These are phyloP conservation scores for Chymomyza fuscimana DNA, from an alignment of 2,888 invertebrate species.

Conservation along the genomic window DNA sequence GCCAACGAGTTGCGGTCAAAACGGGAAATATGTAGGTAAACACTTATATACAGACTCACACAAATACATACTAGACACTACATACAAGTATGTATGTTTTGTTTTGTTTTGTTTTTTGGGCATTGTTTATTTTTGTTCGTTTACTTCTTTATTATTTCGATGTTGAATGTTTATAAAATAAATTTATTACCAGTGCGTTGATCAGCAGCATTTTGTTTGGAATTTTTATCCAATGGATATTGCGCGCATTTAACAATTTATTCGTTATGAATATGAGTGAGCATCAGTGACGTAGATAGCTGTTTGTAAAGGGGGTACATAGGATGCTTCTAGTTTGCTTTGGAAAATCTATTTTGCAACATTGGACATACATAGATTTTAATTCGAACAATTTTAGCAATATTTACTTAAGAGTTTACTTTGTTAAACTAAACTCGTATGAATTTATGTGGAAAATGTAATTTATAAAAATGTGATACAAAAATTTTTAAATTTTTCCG, in stretches of 20 bases:
- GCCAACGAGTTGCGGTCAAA: slow-evolving; percentile 28
- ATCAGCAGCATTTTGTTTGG: slow-evolving; percentile 29
- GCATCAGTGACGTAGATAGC: too few species aligned
- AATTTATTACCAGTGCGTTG: slow-evolving; percentile 29
- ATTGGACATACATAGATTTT: too few species aligned
- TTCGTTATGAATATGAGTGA: background rate
- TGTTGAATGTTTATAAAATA: slow-evolving; percentile 20
- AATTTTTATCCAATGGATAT: background rate
- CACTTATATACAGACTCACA: background rate
- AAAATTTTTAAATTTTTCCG: too few species aligned
- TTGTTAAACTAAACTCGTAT: too few species aligned
- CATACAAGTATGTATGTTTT: slow-evolving; percentile 2
- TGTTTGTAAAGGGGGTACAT: too few species aligned
- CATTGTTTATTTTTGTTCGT: slow-evolving; percentile 34
- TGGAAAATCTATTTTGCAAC: too few species aligned
- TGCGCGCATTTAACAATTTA: background rate
- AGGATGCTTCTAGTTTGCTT: too few species aligned
- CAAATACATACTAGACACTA: background rate
- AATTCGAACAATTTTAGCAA: too few species aligned
- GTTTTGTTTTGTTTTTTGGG: slow-evolving; percentile 38
- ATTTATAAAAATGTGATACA: too few species aligned
- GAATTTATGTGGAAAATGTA: too few species aligned
- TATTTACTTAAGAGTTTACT: too few species aligned
- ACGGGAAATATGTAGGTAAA: slow-evolving; percentile 29
- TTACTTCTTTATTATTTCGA: background rate